phyloP scores from a whole-genome alignment of 2,113 vertebrate genomes.

The Columba janthina region DNA sequence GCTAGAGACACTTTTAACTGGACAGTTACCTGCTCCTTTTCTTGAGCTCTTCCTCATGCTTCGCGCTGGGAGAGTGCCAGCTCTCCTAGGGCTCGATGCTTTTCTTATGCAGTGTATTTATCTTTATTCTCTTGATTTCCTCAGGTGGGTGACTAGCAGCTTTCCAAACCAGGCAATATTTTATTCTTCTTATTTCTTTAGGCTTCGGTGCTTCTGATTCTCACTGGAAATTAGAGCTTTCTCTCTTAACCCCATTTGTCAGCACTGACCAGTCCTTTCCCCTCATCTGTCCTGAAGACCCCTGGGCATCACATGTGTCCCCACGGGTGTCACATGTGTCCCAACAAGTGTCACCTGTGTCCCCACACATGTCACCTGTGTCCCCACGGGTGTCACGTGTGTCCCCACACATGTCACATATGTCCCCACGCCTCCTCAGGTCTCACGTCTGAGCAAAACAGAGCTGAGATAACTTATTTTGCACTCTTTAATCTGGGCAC shows the following conservation, averaged over 20 bases:
- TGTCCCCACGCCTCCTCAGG: too few relatives aligned
- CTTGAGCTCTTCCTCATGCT: background rate
- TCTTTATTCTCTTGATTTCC: background rate
- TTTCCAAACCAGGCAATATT: background rate
- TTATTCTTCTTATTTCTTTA: background rate
- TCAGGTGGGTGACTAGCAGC: background rate
- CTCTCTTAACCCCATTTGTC: background rate
- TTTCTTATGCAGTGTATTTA: background rate
- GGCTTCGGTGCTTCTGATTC: background rate
- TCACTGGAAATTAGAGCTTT: background rate
- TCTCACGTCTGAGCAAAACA: background rate
- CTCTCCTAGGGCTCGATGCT: background rate
- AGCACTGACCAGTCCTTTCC: background rate
- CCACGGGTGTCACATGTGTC: rapidly evolving
- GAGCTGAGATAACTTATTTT: background rate
- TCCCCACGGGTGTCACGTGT: too few relatives aligned
- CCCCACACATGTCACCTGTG: too few relatives aligned
- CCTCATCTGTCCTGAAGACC: background rate
- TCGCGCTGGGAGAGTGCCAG: background rate
- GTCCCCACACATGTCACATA: too few relatives aligned
- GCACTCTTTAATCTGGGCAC: rapidly evolving
- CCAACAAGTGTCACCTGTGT: too few relatives aligned
- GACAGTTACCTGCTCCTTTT: background rate
- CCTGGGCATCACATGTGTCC: rapidly evolving
- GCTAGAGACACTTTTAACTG: background rate